A percentile compares a stretch with the other conserved stretches of the same genome.
These are phyloP conservation scores for Drosophila insularis DNA, from an alignment of 1,140 invertebrate species.

Conservation along the genomic window DNA sequence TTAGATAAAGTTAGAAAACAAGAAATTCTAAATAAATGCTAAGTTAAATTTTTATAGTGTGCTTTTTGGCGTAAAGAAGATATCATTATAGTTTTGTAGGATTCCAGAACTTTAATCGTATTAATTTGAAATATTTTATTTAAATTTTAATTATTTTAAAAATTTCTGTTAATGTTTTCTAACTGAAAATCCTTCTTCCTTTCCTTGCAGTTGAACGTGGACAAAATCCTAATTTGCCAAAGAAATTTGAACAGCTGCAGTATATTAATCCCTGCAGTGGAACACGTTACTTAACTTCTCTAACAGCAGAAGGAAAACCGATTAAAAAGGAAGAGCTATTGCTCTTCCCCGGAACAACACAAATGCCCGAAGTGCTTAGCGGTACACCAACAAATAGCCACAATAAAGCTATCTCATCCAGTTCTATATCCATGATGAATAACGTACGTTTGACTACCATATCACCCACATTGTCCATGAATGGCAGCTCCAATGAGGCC, in stretches of 20 bases:
- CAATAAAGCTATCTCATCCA: slow-evolving; percentile 57
- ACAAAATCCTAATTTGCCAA: slow-evolving; percentile 31
- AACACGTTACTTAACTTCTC: slow-evolving; percentile 19
- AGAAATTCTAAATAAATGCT: neutral
- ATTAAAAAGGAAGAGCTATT: slow-evolving; percentile 23
- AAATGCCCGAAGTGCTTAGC: slow-evolving; percentile 65
- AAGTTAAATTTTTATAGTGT: neutral
- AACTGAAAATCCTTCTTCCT: neutral
- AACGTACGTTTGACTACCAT: slow-evolving; percentile 69
- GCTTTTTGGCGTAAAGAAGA: neutral
- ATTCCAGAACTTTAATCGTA: no score
- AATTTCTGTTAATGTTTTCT: neutral
- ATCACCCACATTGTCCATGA: slow-evolving; percentile 75
- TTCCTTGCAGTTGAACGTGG: slow-evolving; percentile 29
- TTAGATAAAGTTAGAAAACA: neutral
- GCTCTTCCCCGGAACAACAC: slow-evolving; percentile 20
- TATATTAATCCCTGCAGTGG: slow-evolving; percentile 32
- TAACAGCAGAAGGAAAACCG: slow-evolving; percentile 14
- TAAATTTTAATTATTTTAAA: no score
- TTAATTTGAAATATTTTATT: no score
- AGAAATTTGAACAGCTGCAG: slow-evolving; percentile 30
- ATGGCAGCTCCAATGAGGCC: slow-evolving; percentile 78
- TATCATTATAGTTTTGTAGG: no score
- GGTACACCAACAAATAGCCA: slow-evolving; percentile 64
- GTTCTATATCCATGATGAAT: slow-evolving; percentile 62